Percentiles rank a stretch among this genome's conserved stretches.
These are phyloP conservation scores for Adelognathus sp. DNA, from an alignment of 2,888 invertebrate genomes.

Conservation along the genomic window DNA sequence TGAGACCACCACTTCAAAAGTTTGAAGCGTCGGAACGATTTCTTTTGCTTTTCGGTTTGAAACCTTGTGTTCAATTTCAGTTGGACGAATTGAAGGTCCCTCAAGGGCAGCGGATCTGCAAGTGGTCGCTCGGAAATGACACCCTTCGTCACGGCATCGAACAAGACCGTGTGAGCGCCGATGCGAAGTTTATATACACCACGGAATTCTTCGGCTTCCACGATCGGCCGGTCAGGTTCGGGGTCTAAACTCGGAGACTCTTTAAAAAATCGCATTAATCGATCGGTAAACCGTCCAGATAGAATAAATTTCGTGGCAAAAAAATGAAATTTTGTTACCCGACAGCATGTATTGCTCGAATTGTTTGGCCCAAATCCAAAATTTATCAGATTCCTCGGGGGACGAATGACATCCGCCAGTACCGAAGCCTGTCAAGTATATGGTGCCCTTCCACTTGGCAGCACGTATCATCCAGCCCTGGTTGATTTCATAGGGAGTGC, in stretches of 20 bases:
- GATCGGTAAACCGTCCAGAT: constrained; percentile 39
- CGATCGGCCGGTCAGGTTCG: constrained; percentile 83
- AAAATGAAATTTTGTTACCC: constrained; percentile 77
- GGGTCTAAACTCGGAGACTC: constrained; percentile 81
- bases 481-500: constrained; percentile 86
- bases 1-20: constrained; percentile 90
- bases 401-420: constrained; percentile 72
- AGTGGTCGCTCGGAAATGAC: constrained; percentile 72
- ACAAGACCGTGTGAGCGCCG: constrained; percentile 84
- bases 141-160: constrained; percentile 90
- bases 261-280: constrained; percentile 67
- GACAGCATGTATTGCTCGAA: constrained; percentile 89
- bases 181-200: constrained; percentile 85
- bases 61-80: constrained; percentile 86
- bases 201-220: constrained; percentile 87
- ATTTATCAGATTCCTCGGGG: constrained; percentile 70
- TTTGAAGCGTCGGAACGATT: constrained; percentile 82
- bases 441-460: constrained; percentile 85
- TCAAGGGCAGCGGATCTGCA: constrained; percentile 63
- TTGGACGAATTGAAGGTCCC: constrained; percentile 84
- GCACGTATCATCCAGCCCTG: constrained; percentile 89
- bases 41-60: constrained; percentile 82
- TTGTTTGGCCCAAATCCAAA: constrained; percentile 87
- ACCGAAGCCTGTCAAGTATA: constrained; percentile 85
- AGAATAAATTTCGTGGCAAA: neutral